These are phyloP conservation scores for Chlorops oryzae DNA, from an alignment of 1,140 invertebrate genomes.

Conservation along the genomic window DNA sequence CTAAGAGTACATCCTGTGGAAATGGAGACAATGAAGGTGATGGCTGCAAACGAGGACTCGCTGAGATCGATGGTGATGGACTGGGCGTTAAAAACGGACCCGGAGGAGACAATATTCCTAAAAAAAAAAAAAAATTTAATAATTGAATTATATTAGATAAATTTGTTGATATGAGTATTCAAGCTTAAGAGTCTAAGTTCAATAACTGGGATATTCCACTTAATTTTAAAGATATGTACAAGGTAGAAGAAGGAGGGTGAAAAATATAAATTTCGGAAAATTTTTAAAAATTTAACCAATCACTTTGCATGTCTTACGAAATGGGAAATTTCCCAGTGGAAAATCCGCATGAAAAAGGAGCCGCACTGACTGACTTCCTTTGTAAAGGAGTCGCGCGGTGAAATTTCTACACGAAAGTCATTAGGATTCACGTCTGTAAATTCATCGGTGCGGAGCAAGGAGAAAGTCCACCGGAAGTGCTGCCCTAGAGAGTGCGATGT, in stretches of 20 bases:
- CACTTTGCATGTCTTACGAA: too few relatives aligned
- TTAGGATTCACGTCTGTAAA: too few relatives aligned
- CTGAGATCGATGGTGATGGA: slow-evolving; percentile 49
- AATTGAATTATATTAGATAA: neutral
- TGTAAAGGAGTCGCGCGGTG: too few relatives aligned
- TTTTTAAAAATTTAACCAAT: too few relatives aligned
- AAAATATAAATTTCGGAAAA: too few relatives aligned
- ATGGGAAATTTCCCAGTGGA: too few relatives aligned
- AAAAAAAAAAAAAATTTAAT: slow-evolving; percentile 16
- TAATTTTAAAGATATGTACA: neutral
- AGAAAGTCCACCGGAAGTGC: too few relatives aligned
- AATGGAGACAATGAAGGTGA: slow-evolving; percentile 47
- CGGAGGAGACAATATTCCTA: slow-evolving; percentile 49
- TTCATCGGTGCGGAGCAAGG: too few relatives aligned
- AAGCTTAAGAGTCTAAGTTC: neutral
- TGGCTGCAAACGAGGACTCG: slow-evolving; percentile 47
- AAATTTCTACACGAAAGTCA: too few relatives aligned
- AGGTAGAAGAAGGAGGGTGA: neutral
- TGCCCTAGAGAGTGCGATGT: too few relatives aligned
- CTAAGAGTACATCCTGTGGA: slow-evolving; percentile 47
- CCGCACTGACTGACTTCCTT: too few relatives aligned
- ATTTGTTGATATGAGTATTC: neutral
- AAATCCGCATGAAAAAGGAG: too few relatives aligned
- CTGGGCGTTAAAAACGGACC: slow-evolving; percentile 49
- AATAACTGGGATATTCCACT: neutral